Evolutionary conservation across 2,888 invertebrate genomes (phyloP).

Genomic region (Pemphredon lugubris): DNA sequence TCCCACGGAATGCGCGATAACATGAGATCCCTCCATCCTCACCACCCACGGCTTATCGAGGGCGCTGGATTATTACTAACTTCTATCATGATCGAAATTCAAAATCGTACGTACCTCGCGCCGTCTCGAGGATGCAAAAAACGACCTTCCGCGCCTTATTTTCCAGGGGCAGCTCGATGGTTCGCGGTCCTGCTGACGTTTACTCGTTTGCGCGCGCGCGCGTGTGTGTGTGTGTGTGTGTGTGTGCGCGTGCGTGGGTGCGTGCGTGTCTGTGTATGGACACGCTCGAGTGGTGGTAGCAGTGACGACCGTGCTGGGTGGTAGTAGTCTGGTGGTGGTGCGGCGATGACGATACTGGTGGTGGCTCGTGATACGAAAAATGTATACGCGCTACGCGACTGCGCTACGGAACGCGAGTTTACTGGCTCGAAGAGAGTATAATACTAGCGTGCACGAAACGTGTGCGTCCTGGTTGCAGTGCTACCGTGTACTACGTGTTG

Average conservation of each 20-base stretch:
- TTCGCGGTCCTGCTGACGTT: constrained; percentile 44
- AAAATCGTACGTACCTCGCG: constrained; percentile 33
- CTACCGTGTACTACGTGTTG: constrained; percentile 64
- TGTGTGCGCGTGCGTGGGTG: constrained; percentile 31
- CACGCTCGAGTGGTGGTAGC: constrained; percentile 33
- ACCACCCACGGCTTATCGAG: no score
- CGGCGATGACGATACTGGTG: constrained; percentile 28
- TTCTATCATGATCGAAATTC: not conserved
- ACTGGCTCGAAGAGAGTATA: constrained; percentile 41
- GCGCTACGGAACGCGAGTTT: constrained; percentile 53
- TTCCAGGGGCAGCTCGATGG: constrained; percentile 57
- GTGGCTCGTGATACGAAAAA: constrained; percentile 38
- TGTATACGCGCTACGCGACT: constrained; percentile 51
- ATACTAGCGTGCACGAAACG: constrained; percentile 19
- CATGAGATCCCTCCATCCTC: no score
- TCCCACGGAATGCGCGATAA: no score
- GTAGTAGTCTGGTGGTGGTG: no score
- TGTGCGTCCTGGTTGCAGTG: constrained; percentile 42
- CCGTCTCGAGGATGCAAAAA: constrained; percentile 28
- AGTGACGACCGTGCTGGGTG: constrained; percentile 11
- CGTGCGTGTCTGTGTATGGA: constrained; percentile 27
- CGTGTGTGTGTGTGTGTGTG: constrained; percentile 23
- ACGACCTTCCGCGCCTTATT: constrained; percentile 27
- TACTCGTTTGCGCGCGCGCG: no score
- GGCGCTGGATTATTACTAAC: no score